A percentile compares a stretch with the other conserved stretches of the same genome.
Conservation (phyloP, 2,113 vertebrate genomes). For the Anoplopoma fimbria region DNA sequence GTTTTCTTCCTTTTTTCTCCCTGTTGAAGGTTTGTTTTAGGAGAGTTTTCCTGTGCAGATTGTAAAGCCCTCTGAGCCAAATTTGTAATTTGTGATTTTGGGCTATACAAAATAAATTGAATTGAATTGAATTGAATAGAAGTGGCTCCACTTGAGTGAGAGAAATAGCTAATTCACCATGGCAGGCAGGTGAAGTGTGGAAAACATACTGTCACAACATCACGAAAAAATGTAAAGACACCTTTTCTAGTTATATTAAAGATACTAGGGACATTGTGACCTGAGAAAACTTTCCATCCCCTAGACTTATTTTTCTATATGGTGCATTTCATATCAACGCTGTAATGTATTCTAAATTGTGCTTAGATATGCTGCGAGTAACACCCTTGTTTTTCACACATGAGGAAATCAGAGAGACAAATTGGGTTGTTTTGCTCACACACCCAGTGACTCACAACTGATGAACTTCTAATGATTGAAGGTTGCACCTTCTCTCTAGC, state of each 20-base stretch:
- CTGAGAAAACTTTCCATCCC: neutral
- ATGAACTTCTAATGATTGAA: conserved; percentile 64
- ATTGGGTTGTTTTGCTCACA: conserved; percentile 41
- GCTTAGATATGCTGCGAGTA: conserved; percentile 2
- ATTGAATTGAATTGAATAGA: too few relatives aligned
- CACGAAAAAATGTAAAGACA: neutral
- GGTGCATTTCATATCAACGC: neutral
- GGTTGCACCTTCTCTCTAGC: conserved; percentile 60
- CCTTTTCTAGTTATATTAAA: neutral
- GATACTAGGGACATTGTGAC: neutral
- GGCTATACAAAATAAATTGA: too few relatives aligned
- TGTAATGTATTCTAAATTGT: conserved; percentile 7
- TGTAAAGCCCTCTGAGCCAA: too few relatives aligned
- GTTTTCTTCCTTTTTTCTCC: too few relatives aligned
- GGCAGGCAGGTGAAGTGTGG: neutral
- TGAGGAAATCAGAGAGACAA: conserved; percentile 37
- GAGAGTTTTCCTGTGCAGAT: too few relatives aligned
- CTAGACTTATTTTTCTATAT: neutral
- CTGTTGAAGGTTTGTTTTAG: too few relatives aligned
- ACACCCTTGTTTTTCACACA: conserved; percentile 24
- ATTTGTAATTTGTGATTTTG: too few relatives aligned
- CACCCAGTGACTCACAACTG: conserved; percentile 32
- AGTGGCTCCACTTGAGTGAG: neutral
- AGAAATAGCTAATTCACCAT: neutral
- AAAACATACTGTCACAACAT: neutral